Conservation (phyloP, 37 sponge, comb jelly and placozoan genomes). For the Oopsacas minuta region DNA sequence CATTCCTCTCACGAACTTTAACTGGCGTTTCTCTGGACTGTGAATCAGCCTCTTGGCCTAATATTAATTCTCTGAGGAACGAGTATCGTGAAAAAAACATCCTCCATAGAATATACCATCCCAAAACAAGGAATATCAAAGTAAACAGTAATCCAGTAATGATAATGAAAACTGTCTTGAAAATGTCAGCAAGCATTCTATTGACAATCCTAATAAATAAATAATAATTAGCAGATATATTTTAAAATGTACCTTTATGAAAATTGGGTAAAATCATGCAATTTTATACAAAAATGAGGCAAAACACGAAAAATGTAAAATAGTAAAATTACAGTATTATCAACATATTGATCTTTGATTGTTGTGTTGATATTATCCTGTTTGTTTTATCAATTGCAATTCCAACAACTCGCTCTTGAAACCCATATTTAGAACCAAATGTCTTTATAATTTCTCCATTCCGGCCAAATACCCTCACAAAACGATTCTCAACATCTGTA, state of each 20-base stretch:
- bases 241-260: background rate
- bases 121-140: background rate
- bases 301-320: background rate
- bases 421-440: background rate
- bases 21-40: background rate
- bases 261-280: too few relatives aligned
- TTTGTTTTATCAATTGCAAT: background rate
- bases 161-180: background rate
- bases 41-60: background rate
- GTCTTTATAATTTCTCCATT: background rate
- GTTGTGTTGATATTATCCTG: background rate
- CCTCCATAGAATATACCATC: background rate
- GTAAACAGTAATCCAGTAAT: background rate
- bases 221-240: background rate
- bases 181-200: background rate
- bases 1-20: background rate
- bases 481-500: background rate
- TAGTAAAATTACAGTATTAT: background rate
- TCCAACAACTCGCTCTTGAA: background rate
- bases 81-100: conserved; percentile 4
- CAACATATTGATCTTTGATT: background rate
- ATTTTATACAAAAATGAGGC: background rate
- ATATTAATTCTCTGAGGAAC: background rate
- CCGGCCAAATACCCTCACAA: background rate
- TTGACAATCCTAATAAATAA: background rate